Conservation (phyloP, 2,888 invertebrate species). For the Beris chalybata region DNA sequence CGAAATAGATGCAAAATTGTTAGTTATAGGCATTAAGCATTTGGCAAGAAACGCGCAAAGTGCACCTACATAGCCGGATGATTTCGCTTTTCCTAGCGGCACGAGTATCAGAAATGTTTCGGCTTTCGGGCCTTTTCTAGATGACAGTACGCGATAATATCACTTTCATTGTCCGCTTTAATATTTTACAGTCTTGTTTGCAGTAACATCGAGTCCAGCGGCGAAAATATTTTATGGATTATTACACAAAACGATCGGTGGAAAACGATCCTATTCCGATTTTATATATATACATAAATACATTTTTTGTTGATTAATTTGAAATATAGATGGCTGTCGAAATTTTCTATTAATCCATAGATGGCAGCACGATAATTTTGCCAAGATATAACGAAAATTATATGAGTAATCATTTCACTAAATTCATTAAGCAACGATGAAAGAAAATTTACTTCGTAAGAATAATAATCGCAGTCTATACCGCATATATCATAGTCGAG, state of each 20-base stretch:
- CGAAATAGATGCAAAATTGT: conserved; percentile 38
- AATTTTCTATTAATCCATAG: too few species aligned
- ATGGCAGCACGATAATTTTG: too few species aligned
- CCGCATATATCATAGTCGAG: conserved; percentile 17
- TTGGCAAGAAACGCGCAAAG: conserved; percentile 32
- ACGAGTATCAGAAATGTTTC: conserved; percentile 8
- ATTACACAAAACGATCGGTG: too few species aligned
- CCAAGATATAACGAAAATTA: too few species aligned
- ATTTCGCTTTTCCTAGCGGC: conserved; percentile 33
- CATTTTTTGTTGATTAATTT: too few species aligned
- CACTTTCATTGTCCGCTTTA: conserved; percentile 23
- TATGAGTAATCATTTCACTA: too few species aligned
- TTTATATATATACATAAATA: too few species aligned
- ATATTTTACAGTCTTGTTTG: conserved; percentile 27
- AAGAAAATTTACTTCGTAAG: too few species aligned
- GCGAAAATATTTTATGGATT: too few species aligned
- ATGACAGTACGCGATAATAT: conserved; percentile 29
- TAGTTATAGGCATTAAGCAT: conserved; percentile 29
- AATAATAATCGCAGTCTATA: neutral
- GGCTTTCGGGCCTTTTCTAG: conserved; percentile 30
- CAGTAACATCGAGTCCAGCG: conserved; percentile 3
- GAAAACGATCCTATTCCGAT: too few species aligned
- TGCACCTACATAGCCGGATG: conserved; percentile 19
- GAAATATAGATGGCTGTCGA: too few species aligned
- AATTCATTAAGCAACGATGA: too few species aligned